Base-by-base conservation (phyloP, 2,797 vertebrate genomes). In the Hybognathus amarus region DNA sequence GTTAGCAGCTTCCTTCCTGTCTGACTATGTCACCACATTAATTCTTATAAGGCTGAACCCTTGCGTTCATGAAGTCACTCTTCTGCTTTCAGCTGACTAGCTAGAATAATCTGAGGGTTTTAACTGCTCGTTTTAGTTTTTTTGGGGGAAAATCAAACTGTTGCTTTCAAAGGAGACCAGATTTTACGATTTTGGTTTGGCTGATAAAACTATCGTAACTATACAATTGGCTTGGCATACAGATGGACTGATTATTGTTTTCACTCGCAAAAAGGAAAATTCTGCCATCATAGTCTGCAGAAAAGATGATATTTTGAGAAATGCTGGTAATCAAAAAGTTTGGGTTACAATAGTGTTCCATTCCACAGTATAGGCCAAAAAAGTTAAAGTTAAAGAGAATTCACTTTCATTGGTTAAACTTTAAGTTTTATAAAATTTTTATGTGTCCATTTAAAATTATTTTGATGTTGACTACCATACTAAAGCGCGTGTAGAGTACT, bases 1-100 rank as follows among this genome's bases (percentile, higher is more conserved):
- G 52, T 61, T 71, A 91, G 89, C 91, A 84, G 91, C 86, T 95
- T 95, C 94, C 94, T 94, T 85, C 87, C 89, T 88, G 85, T 61
- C 61, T 54, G 52, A 50, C 56, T 80, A 61, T 85, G 87, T 88
- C 38, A 83, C 83, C 86, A 82, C 82, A 73, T 42, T 81, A 24
- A 56, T 22, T 79, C 54, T 24, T 74, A 36, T 67, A 30, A 70
- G 18, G 68, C 38, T 70, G 27, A 81, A 33, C 38, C 50, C 61
- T 70, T 71, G 42, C 24, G 4, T 54, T 24, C n/a, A 47, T 75
- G 42, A 85, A 74, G 30, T 67, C 52, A 70, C 73, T 64, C 40
- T 68, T 81, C 50, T 30, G 15, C 73, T 56, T 9, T 81, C 40
- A 66, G 54, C 54, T 56, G 52, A 10, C 13, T 74, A 40, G n/a